These are phyloP conservation scores for Dryococelus australis DNA, from an alignment of 2,888 invertebrate species.

Conservation along the genomic window DNA sequence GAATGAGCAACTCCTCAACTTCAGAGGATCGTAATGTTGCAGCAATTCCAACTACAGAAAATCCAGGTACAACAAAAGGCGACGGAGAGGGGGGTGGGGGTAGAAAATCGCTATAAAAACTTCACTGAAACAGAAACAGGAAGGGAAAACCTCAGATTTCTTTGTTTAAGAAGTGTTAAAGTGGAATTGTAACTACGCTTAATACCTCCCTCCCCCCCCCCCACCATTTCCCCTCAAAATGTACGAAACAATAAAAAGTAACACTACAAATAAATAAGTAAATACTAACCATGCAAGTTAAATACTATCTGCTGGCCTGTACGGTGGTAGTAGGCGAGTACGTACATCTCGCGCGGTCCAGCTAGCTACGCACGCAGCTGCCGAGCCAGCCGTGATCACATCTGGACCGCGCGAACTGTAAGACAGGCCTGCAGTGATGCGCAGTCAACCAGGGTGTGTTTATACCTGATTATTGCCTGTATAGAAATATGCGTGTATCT, in stretches of 20 bases:
- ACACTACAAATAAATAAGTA: background rate
- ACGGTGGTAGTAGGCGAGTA: background rate
- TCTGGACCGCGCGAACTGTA: background rate
- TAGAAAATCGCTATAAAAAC: no score
- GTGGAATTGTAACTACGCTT: no score
- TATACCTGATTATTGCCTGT: background rate
- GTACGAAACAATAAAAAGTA: background rate
- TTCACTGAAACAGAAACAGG: no score
- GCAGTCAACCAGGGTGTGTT: background rate
- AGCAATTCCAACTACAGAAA: no score
- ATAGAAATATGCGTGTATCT: background rate
- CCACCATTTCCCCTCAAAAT: no score
- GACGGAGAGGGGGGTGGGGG: no score
- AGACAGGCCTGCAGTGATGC: background rate
- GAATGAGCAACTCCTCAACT: background rate
- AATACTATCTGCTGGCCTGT: background rate
- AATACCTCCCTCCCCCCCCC: no score
- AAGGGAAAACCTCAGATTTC: no score
- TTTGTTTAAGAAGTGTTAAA: no score
- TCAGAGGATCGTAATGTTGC: slow-evolving; percentile 17
- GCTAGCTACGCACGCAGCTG: background rate
- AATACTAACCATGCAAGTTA: background rate
- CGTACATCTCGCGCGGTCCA: background rate
- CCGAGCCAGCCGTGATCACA: background rate
- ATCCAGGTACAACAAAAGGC: no score